These are phyloP conservation scores for Busseola fusca DNA, from an alignment of 2,888 invertebrate genomes.

Conservation along the genomic window DNA sequence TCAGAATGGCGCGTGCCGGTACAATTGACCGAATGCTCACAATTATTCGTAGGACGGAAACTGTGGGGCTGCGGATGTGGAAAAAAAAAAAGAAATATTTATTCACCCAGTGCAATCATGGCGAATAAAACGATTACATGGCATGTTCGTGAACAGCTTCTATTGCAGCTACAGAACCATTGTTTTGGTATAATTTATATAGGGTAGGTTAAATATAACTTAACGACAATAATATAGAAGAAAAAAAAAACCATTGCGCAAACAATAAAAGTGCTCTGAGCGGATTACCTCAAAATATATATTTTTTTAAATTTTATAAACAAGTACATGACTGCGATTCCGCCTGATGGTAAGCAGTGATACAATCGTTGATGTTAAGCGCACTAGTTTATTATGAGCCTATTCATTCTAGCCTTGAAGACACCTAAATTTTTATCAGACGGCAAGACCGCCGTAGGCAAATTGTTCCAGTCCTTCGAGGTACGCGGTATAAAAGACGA, in stretches of 20 bases:
- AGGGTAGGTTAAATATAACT: neutral
- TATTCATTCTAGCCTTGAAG: too few species aligned
- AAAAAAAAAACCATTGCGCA: neutral
- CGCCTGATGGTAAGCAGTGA: too few species aligned
- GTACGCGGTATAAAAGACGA: too few species aligned
- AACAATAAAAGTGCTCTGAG: too few species aligned
- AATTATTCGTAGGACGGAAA: slow-evolving; percentile 77
- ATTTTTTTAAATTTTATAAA: too few species aligned
- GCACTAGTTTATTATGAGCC: too few species aligned
- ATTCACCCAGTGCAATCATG: slow-evolving; percentile 81
- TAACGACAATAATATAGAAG: neutral
- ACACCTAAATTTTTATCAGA: too few species aligned
- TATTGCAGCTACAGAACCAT: slow-evolving; percentile 61
- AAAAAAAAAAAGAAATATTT: slow-evolving; percentile 81
- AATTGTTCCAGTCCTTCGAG: too few species aligned
- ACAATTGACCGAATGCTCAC: slow-evolving; percentile 75
- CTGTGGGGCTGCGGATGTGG: slow-evolving; percentile 66
- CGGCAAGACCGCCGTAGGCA: too few species aligned
- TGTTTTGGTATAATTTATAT: slow-evolving; percentile 34
- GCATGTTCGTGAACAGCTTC: slow-evolving; percentile 69
- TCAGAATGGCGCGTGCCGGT: slow-evolving; percentile 81
- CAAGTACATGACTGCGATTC: too few species aligned
- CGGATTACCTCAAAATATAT: too few species aligned
- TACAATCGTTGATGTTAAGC: too few species aligned
- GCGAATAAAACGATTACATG: slow-evolving; percentile 80